Conservation (phyloP, 2,113 vertebrate genomes). For the Scomber colias region DNA sequence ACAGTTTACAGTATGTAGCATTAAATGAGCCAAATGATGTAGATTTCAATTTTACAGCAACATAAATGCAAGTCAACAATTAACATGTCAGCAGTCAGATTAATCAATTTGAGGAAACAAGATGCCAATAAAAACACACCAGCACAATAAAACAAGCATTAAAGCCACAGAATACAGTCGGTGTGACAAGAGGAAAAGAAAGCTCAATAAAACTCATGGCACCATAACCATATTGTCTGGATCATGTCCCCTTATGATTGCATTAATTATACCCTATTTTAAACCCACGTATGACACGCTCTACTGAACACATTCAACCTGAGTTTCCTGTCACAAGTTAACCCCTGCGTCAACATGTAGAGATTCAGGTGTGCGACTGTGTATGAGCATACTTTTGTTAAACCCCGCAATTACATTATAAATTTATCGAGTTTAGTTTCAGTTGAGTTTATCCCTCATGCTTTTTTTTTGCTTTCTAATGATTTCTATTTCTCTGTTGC, state of each 20-base stretch:
- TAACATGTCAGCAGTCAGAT: constrained; percentile 33
- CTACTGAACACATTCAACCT: constrained; percentile 1
- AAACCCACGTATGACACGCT: not conserved
- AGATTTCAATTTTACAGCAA: constrained; percentile 30
- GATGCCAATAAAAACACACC: constrained; percentile 6
- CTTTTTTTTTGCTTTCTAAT: not conserved
- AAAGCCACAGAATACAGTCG: not conserved
- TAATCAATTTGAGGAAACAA: constrained; percentile 47
- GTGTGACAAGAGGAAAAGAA: not conserved
- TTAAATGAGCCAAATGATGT: not conserved
- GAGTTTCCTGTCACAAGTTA: constrained; percentile 1
- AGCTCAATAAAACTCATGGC: not conserved
- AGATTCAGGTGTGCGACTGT: not conserved
- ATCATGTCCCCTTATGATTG: not conserved
- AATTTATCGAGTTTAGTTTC: constrained; percentile 4
- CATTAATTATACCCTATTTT: not conserved
- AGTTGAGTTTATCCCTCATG: not conserved
- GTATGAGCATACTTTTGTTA: not conserved
- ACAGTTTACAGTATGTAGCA: constrained; percentile 13
- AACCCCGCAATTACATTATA: not conserved
- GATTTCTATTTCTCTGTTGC: not conserved
- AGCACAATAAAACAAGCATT: constrained; percentile 3
- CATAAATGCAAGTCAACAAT: constrained; percentile 33
- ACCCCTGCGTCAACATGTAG: not conserved
- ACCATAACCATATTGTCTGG: not conserved